A percentile compares a stretch with the other conserved stretches of the same genome.
Conservation (phyloP, 2,888 invertebrate species). For the Sarcophaga carnaria region DNA sequence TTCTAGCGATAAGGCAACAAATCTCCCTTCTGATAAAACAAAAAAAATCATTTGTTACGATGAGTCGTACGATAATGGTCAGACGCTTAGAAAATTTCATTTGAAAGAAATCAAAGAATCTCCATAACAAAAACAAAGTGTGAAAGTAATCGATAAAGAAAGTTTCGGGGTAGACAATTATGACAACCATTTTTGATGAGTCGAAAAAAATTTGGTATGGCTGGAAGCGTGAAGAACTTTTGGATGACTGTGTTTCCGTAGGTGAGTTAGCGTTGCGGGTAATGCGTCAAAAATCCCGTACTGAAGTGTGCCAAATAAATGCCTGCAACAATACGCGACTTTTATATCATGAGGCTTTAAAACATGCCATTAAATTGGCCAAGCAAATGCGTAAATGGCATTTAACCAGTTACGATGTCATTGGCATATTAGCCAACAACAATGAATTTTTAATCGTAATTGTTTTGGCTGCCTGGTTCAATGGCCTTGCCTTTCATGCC, state of each 20-base stretch:
- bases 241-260: constrained; percentile 27
- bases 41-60: constrained; percentile 12
- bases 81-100: not conserved
- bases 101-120: not conserved
- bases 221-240: not conserved
- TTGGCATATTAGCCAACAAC: constrained; percentile 75
- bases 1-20: no score
- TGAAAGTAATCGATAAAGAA: not conserved
- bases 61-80: not conserved
- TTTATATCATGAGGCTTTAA: constrained; percentile 71
- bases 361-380: constrained; percentile 72
- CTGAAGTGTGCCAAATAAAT: constrained; percentile 71
- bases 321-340: constrained; percentile 72
- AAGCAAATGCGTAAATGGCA: constrained; percentile 70
- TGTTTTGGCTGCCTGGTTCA: constrained; percentile 75
- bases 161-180: not conserved
- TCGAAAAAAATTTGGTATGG: constrained; percentile 32
- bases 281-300: constrained; percentile 37
- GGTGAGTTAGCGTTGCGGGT: constrained; percentile 28
- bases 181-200: constrained; percentile 28
- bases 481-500: constrained; percentile 75
- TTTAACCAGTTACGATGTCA: constrained; percentile 71
- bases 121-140: no score
- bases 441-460: constrained; percentile 73
- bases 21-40: not conserved